Conservation (phyloP, 1,140 invertebrate species). For the Trachelipus rathkii region DNA sequence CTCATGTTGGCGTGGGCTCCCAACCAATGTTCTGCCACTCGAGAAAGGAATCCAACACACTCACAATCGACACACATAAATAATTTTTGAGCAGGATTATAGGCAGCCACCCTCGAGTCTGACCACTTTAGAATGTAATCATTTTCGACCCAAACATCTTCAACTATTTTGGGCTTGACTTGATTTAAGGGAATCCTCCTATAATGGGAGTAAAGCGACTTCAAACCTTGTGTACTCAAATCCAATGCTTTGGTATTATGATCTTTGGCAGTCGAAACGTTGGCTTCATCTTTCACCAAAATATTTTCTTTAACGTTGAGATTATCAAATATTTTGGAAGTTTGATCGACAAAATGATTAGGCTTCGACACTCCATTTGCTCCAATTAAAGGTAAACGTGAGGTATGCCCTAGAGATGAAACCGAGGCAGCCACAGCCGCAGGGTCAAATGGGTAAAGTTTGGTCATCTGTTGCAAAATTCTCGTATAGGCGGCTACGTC, state of each 20-base stretch:
- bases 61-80: constrained; percentile 73
- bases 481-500: constrained; percentile 38
- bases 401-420: constrained; percentile 34
- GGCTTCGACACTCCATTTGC: constrained; percentile 32
- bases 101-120: constrained; percentile 65
- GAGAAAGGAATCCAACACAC: constrained; percentile 69
- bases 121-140: constrained; percentile 66
- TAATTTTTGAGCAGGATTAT: constrained; percentile 66
- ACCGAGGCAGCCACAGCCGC: constrained; percentile 40
- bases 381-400: constrained; percentile 37
- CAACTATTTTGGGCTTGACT: constrained; percentile 50
- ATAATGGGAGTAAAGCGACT: constrained; percentile 40
- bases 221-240: constrained; percentile 38
- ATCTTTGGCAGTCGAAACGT: background rate
- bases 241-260: constrained; percentile 34
- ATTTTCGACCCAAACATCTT: constrained; percentile 65
- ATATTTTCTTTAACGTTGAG: constrained; percentile 4
- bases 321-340: constrained; percentile 19
- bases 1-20: constrained; percentile 71
- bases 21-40: constrained; percentile 77
- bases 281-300: constrained; percentile 26
- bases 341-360: constrained; percentile 12
- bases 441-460: constrained; percentile 38
- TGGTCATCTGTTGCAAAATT: constrained; percentile 39
- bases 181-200: constrained; percentile 32